A percentile compares a stretch with the other conserved stretches of the same genome.
These are phyloP conservation scores for Drosophila biarmipes DNA, from an alignment of 1,140 invertebrate genomes.

Conservation along the genomic window DNA sequence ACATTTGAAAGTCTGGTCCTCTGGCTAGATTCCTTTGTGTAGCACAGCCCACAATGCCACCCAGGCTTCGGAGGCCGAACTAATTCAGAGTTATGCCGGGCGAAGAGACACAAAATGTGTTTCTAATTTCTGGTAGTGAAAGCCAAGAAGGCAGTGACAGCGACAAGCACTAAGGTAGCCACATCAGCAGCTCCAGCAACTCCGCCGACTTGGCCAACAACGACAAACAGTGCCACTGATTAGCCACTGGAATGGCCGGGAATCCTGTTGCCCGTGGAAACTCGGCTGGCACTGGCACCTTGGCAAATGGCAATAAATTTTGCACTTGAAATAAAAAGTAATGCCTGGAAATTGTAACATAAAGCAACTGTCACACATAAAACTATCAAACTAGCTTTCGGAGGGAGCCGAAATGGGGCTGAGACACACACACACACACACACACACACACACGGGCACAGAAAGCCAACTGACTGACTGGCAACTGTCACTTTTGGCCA, in stretches of 20 bases:
- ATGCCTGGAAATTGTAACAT: slow-evolving; percentile 79
- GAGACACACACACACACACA: slow-evolving; percentile 1
- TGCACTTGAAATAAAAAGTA: slow-evolving; percentile 83
- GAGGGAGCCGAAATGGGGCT: slow-evolving; percentile 10
- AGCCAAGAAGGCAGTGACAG: slow-evolving; percentile 52
- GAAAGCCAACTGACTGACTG: slow-evolving; percentile 59
- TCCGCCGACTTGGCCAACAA: slow-evolving; percentile 1
- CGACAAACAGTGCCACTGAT: slow-evolving; percentile 57
- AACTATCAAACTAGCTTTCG: slow-evolving; percentile 62
- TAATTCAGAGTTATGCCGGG: slow-evolving; percentile 61
- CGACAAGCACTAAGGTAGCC: slow-evolving; percentile 3
- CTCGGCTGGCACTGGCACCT: slow-evolving; percentile 53
- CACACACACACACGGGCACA: slow-evolving; percentile 6
- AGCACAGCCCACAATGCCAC: slow-evolving; percentile 35
- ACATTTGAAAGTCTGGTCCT: slow-evolving; percentile 8
- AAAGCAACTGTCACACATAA: slow-evolving; percentile 82
- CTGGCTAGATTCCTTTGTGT: slow-evolving; percentile 1
- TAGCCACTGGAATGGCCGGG: slow-evolving; percentile 52
- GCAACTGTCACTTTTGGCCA: slow-evolving; percentile 77
- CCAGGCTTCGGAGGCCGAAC: slow-evolving; percentile 26
- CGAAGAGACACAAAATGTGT: slow-evolving; percentile 43
- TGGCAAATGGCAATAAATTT: slow-evolving; percentile 81
- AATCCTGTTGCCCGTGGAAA: slow-evolving; percentile 36
- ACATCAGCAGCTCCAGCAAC: slow-evolving; percentile 9
- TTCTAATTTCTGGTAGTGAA: slow-evolving; percentile 67